phyloP scores from a whole-genome alignment of 35 echinoderm and acorn worm genomes.

The Anneissia japonica region DNA sequence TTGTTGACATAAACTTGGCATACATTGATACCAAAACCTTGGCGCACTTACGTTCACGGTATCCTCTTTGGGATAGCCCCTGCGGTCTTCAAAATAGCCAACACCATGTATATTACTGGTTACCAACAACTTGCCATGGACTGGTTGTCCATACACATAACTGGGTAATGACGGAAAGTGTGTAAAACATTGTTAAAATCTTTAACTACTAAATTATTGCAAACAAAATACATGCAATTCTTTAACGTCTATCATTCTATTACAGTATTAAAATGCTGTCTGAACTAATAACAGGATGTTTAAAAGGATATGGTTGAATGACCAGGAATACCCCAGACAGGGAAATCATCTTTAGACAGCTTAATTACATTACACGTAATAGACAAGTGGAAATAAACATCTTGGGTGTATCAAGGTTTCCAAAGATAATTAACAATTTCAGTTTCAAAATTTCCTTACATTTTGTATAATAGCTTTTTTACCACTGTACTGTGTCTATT shows the following conservation, averaged over 20 bases:
- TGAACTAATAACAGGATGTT: background rate
- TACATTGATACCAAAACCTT: background rate
- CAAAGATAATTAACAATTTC: too few species aligned
- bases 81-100: constrained; percentile 76
- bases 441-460: too few species aligned
- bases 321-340: background rate
- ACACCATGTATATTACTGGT: constrained; percentile 84
- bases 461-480: too few species aligned
- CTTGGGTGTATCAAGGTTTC: too few species aligned
- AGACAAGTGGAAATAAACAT: too few species aligned
- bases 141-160: constrained; percentile 79
- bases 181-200: too few species aligned
- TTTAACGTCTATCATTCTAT: too few species aligned
- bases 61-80: constrained; percentile 5
- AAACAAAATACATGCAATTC: too few species aligned
- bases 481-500: too few species aligned
- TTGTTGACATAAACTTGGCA: too few species aligned
- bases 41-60: background rate
- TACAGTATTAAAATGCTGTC: too few species aligned
- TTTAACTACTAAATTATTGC: too few species aligned
- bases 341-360: background rate
- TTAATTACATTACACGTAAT: background rate
- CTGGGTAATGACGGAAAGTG: constrained; percentile 38
- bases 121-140: constrained; percentile 70
- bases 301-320: background rate